Evolutionary conservation across 35 echinoderm and acorn worm genomes (phyloP), one percentile per base, ranked within the genome.

Genomic region (Lytechinus variegatus): DNA sequence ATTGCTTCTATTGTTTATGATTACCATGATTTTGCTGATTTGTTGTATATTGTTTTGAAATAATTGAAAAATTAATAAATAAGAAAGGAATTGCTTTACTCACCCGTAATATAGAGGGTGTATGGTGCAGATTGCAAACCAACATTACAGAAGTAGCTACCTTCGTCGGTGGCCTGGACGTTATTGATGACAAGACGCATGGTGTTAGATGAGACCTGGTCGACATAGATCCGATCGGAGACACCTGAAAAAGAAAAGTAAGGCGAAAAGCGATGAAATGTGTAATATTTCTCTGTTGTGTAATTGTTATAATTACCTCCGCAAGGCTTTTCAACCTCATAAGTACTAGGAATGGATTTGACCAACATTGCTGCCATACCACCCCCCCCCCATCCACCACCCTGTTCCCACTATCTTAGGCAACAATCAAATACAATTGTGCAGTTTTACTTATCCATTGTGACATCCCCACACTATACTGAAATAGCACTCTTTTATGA

Each of bases 121-220:
- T 94, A 94, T 13, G 96, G 58, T 27, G 94, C 97, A n/a, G 93
- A 95, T 28, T 95, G 66, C 24, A 87, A 56, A 9, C 96, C 95
- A 27, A 95, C 95, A 92, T 87, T 94, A 94, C 98, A 99, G 87
- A 96, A 94, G 56, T 99, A 99, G 44, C 95, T 95, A 5, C 98
- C 98, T 9, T 95, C 92, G 93, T 99, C 96, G 8, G 91, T 71
- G 2, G 97, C 94, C 56, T 95, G 95, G 10, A 99, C 60, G 54
- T 96, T 96, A 52, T 89, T 91, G 24, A 99, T 92, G 1, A 97
- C 96, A 0, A 99, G 95, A 79, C 86, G 52, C n/a, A 95, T 92
- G 9, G 95, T 94, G 53, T 94, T 96, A 52, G 87, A 57, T 12
- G 94, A 89, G 29, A 87, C 54, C 28, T 86, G 55, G 56, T 96